Conservation (phyloP, 2,113 vertebrate species). For the Channa argus region DNA sequence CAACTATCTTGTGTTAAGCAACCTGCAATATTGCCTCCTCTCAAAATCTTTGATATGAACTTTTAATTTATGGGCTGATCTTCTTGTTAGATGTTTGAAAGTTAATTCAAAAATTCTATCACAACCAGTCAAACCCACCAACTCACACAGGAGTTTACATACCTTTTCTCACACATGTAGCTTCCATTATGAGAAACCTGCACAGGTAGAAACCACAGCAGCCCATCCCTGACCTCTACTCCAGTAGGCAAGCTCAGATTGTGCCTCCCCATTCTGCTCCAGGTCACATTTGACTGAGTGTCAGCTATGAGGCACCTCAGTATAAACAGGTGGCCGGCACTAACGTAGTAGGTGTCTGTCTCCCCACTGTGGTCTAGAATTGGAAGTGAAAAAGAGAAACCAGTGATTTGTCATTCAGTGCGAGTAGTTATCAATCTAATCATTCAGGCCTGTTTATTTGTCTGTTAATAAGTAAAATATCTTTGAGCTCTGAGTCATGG, state of each 20-base stretch:
- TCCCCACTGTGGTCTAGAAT: conserved; percentile 35
- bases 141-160: neutral
- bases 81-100: too few relatives aligned
- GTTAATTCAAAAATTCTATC: too few relatives aligned
- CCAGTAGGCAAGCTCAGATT: conserved; percentile 38
- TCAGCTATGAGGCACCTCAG: conserved; percentile 49
- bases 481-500: too few relatives aligned
- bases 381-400: conserved; percentile 1
- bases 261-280: conserved; percentile 43
- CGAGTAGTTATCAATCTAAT: too few relatives aligned
- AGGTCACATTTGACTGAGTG: conserved; percentile 44
- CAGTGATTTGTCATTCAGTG: neutral
- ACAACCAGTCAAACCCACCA: neutral
- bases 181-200: conserved; percentile 63
- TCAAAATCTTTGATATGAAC: too few relatives aligned
- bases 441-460: too few relatives aligned
- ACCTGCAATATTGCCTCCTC: too few relatives aligned
- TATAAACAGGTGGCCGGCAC: conserved; percentile 56
- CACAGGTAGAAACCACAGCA: conserved; percentile 75
- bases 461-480: too few relatives aligned
- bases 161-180: conserved; percentile 79
- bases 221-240: conserved; percentile 51
- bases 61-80: too few relatives aligned
- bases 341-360: conserved; percentile 54
- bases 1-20: too few relatives aligned